phyloP scores from a whole-genome alignment of 2,797 vertebrate species.

The Rhinoraja longicauda region DNA sequence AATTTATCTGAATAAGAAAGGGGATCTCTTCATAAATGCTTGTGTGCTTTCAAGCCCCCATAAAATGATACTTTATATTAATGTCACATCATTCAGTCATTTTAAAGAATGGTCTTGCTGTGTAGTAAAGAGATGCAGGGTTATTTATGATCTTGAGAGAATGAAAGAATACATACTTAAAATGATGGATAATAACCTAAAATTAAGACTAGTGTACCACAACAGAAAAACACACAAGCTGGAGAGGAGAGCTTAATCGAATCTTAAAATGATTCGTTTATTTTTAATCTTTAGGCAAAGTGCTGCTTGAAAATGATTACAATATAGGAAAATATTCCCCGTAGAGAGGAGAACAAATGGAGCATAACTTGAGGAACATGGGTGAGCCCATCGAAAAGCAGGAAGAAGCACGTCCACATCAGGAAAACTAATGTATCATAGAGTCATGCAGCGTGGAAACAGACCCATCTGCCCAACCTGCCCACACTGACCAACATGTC shows the following conservation, averaged over 20 bases:
- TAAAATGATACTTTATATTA: not conserved
- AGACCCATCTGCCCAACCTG: no score
- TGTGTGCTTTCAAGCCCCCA: not conserved
- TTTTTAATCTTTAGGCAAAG: not conserved
- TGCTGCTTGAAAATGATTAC: not conserved
- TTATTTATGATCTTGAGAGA: not conserved
- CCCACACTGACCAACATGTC: no score
- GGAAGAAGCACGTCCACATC: not conserved
- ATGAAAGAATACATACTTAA: not conserved
- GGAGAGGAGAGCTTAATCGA: not conserved
- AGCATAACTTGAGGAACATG: not conserved
- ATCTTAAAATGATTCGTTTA: not conserved
- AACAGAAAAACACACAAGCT: not conserved
- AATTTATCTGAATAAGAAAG: not conserved
- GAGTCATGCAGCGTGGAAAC: no score
- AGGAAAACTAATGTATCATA: not conserved
- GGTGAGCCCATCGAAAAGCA: not conserved
- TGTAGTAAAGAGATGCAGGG: not conserved
- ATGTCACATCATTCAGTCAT: not conserved
- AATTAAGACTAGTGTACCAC: not conserved
- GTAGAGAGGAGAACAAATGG: not conserved
- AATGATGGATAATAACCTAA: not conserved
- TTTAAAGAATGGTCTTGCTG: not conserved
- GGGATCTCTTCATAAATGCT: not conserved
- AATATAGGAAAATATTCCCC: not conserved